Base-by-base conservation (phyloP, 2,888 invertebrate species). In the Agapostemon virescens region DNA sequence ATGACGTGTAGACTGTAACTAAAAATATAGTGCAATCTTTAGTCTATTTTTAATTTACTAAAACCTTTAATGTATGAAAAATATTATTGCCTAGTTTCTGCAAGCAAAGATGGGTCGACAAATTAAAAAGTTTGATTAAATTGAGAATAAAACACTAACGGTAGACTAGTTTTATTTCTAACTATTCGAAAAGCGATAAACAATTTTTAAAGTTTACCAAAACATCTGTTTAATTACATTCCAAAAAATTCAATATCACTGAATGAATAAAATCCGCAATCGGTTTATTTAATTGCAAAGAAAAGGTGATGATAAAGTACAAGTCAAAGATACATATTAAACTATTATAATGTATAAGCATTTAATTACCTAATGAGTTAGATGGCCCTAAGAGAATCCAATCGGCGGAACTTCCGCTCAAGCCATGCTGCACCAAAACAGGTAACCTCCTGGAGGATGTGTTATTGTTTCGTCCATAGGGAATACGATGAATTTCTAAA, bases 301-400 rank as follows among this genome's bases (percentile, higher is more conserved):
- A 52, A 9, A 11, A 49, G 49, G 7, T 45, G 45, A 52, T 15
- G 2, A 15, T 52, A 52, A 52, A 52, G 23, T 52, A 15, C 13
- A 23, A 15, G 13, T 11, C 5, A 3, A 23, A 23, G 23, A 52
- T 11, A 23, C 49, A 52, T n/a, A 49, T 52, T 52, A 52, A 2
- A 52, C 23, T 23, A 1, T 58, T 30, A 30, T 6, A 5, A 26
- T 58, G 7, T 9, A 20, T 7, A 1, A 0, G 20, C 20, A 67
- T 42, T 67, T 26, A 61, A 33, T 6, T 67, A 81, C 74, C 73
- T 58, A 79, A 61, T 2, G 55, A 33, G 17, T 52, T 94, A 74
- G 94, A 93, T 0, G 95, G 95, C 0, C 95, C 95, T 93, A 96
- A 95, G 79, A 96, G 93, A 9, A 97, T 93, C 94, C 95, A 97